Evolutionary conservation across 2,888 invertebrate genomes (phyloP), one percentile per base, ranked within the genome.

Genomic region (Atrina japonica): DNA sequence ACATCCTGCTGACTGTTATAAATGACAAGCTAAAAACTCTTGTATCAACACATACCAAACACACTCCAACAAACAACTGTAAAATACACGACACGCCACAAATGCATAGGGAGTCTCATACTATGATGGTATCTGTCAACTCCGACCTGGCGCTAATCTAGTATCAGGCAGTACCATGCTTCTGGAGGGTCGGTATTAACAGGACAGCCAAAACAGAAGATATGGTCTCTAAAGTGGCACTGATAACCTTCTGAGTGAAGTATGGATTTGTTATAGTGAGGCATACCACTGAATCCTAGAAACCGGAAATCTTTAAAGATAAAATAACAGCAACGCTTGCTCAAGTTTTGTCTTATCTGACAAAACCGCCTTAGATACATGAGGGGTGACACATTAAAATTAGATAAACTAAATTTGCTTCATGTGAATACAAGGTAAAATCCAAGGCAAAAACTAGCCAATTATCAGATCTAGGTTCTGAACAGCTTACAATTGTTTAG

Each of bases 251-350:
- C 35, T 5, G 11, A 35, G 35, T 45, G 29, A 56, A 60, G 45
- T 60, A 43, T 41, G 47, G 47, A 60, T 60, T 60, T 60, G 41
- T 53, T 16, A 25, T 64, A 25, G 53, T 27, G 43, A 49, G 58
- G 52, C 47, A 72, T 72, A 66, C 67, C 66, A 67, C 27, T 27
- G 35, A 29, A 50, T 45, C 71, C 60, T 63, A 58, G 71, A 49
- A 61, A 72, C 71, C 43, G 67, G 60, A 60, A 67, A 67, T 50
- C 50, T 56, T 27, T 47, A 49, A 41, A 55, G 71, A 72, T 72
- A 72, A 72, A 64, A 41, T 45, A 43, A 45, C 43, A 45, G 55
- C 40, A 68, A 68, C 68, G 56, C 45, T 69, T 53, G 60, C 67
- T 53, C 53, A 52, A 67, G 53, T 40, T 18, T 27, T 21, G 53